Base-by-base conservation (phyloP, 2,113 vertebrate genomes). In the Aspiorhynchus laticeps region DNA sequence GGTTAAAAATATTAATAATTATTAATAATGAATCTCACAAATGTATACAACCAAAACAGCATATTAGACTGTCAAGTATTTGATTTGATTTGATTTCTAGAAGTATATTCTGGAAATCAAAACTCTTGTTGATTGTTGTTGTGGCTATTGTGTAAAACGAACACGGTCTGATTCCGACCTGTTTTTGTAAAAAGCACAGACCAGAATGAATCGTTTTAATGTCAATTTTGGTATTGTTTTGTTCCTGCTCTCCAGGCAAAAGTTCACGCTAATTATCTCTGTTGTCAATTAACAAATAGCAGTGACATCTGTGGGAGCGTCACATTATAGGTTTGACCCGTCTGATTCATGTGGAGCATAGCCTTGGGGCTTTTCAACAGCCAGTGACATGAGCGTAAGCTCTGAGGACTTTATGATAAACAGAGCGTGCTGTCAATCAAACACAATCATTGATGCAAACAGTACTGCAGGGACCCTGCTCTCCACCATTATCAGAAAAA, bases 371-470 rank as follows among this genome's bases (percentile, higher is more conserved):
- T 28, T 84, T 65, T 87, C 63, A 69, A 24, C 33, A 80, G 28
- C 56, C 84, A 65, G 14, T n/a, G 19, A 63, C 74, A 46, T 63
- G n/a, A 63, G 14, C 0, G 5, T 67, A 67, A 76, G 31, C 73
- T 69, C 86, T 26, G 48, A 84, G 75, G 86, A 87, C 46, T 76
- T 76, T 53, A 14, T 53, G 46, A 36, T 84, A 51, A 87, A 79
- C 61, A 69, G 56, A 46, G 63, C 15, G 3, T 69, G 43, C 80
- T 87, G 86, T 87, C 86, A 87, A 33, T 84, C 83, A 84, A 74
- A 74, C 2, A 0, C 69, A 84, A 84, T 84, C 59, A 77, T 31
- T 26, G 41, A 78, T 43, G 80, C n/a, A 56, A 84, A 56, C 80
- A 53, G 53, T 78, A 46, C 73, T 7, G 17, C 19, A 36, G 80